Base-by-base conservation (phyloP, 2,113 vertebrate species). In the Pangasianodon hypophthalmus region DNA sequence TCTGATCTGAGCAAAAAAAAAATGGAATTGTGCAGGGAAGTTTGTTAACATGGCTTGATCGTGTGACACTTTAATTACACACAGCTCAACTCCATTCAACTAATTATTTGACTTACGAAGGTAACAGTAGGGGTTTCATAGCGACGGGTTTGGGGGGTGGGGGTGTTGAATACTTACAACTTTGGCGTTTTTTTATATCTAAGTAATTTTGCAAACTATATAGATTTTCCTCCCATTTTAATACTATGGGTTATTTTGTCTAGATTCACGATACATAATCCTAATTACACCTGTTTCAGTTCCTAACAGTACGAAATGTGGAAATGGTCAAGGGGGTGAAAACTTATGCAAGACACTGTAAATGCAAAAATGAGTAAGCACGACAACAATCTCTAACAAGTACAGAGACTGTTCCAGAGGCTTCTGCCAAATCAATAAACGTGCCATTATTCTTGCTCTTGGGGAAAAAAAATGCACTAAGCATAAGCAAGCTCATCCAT, bases 401-500 rank as follows among this genome's bases (percentile, higher is more conserved):
- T 82, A 8, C 73, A 1, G 4, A 41, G 60, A 1, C 80, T 58
- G 48, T 67, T 83, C 50, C 24, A 88, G 80, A 56, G 24, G 32
- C 26, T 46, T 14, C 18, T 29, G 41, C 86, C 69, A 84, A 73
- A 88, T 81, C 87, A 62, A 90, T 85, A 90, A 56, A 69, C 24
- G 60, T 62, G 56, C 73, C 69, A 32, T 54, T 79, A 79, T 79
- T 71, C 81, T 19, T 52, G 50, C 75, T 88, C 69, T 54, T 44
- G 60, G 19, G 21, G 58, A 4, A 26, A 37, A 85, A n/a, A 90
- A 73, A 73, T 6, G 13, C 62, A 88, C 46, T 29, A 29, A 88
- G 85, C 69, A 2, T 69, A 90, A 90, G 80, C 89, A 89, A 41
- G 19, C 80, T 92, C 91, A 87, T 92, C 87, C 60, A 86, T 90